Percentiles rank a stretch among this genome's conserved stretches.
Evolutionary conservation across 2,888 invertebrate genomes (phyloP).

Genomic region (Criorhina ranunculi): DNA sequence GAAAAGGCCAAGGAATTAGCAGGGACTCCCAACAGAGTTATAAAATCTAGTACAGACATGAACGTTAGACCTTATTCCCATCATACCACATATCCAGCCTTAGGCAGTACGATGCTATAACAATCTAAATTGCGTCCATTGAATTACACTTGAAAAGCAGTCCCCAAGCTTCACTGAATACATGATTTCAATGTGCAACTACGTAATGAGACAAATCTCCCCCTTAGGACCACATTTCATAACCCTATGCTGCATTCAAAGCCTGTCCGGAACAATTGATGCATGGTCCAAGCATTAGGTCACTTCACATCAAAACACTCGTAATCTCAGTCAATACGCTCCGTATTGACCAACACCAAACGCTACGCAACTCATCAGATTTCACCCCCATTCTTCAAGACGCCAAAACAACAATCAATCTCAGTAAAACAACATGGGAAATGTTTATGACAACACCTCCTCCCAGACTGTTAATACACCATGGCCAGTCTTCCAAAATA

Average conservation of each 20-base stretch:
- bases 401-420: slow-evolving; percentile 23
- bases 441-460: slow-evolving; percentile 13
- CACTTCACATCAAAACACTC: slow-evolving; percentile 26
- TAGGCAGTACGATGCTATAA: too few species aligned
- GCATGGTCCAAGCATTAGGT: slow-evolving; percentile 13
- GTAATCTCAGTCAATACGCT: slow-evolving; percentile 50
- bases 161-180: too few species aligned
- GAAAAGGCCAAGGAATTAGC: too few species aligned
- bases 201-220: too few species aligned
- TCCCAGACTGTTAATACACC: not conserved
- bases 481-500: too few species aligned
- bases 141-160: too few species aligned
- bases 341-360: not conserved
- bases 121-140: too few species aligned
- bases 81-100: too few species aligned
- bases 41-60: too few species aligned
- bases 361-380: slow-evolving; percentile 3
- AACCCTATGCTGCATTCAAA: slow-evolving; percentile 1
- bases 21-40: too few species aligned
- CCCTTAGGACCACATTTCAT: not conserved
- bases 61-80: too few species aligned
- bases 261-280: not conserved
- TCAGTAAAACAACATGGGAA: slow-evolving; percentile 36
- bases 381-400: not conserved
- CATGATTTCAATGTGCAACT: too few species aligned